These are phyloP conservation scores for Gymnocheta viridis DNA, from an alignment of 2,888 invertebrate genomes.

Conservation along the genomic window DNA sequence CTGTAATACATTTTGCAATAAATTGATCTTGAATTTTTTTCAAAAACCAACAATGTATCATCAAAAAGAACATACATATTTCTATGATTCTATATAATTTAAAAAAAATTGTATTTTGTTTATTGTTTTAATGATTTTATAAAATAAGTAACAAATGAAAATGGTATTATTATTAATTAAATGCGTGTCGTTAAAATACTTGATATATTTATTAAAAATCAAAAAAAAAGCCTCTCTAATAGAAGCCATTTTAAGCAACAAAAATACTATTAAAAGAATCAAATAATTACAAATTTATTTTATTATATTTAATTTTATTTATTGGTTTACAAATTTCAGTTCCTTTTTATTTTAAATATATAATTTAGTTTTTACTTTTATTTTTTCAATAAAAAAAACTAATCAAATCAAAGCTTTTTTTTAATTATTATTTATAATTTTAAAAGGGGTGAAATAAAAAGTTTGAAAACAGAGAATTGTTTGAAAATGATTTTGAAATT, in stretches of 20 bases:
- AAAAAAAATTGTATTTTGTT: conserved; percentile 49
- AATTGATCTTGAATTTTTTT: too few relatives aligned
- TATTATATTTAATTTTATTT: conserved; percentile 20
- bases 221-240: conserved; percentile 46
- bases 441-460: neutral
- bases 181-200: conserved; percentile 61
- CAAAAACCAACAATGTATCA: too few relatives aligned
- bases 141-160: conserved; percentile 36
- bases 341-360: conserved; percentile 59
- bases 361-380: conserved; percentile 15
- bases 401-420: conserved; percentile 36
- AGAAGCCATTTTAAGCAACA: conserved; percentile 46
- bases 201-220: conserved; percentile 41
- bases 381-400: conserved; percentile 37
- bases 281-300: conserved; percentile 14
- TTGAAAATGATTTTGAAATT: neutral
- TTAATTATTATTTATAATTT: conserved; percentile 30
- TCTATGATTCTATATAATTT: neutral
- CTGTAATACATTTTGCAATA: too few relatives aligned
- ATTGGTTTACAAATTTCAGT: conserved; percentile 43
- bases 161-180: conserved; percentile 56
- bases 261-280: neutral
- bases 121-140: conserved; percentile 7
- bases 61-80: neutral
- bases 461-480: conserved; percentile 5